These are phyloP conservation scores for Sycophila sp. DNA, from an alignment of 1,140 invertebrate genomes.

Conservation along the genomic window DNA sequence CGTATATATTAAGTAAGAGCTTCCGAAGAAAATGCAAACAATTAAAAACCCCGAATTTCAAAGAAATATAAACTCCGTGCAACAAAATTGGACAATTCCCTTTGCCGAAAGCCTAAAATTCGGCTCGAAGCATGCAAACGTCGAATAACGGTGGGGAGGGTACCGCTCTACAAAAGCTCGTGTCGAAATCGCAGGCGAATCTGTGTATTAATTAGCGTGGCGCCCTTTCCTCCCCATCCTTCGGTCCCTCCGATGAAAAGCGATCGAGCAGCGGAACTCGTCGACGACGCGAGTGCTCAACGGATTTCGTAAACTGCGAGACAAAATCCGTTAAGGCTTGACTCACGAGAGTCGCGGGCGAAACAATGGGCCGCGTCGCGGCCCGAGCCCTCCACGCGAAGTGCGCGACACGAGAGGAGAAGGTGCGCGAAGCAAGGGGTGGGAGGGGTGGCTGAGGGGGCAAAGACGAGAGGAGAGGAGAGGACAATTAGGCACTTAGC, in stretches of 20 bases:
- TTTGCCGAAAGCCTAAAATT: no score
- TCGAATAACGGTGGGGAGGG: no score
- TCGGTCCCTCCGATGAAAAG: slow-evolving; percentile 5
- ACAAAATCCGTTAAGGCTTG: slow-evolving; percentile 61
- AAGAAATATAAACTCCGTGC: no score
- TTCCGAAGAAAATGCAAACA: no score
- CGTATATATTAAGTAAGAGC: no score
- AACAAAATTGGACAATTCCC: no score
- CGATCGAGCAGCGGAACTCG: slow-evolving; percentile 43
- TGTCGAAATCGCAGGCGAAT: not conserved
- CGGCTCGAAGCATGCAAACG: no score
- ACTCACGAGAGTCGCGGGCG: slow-evolving; percentile 22
- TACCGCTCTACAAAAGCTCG: not conserved
- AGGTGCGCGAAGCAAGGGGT: slow-evolving; percentile 30
- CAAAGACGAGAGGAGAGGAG: slow-evolving; percentile 23
- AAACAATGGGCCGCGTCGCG: slow-evolving; percentile 38
- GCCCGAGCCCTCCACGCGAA: slow-evolving; percentile 44
- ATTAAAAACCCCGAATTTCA: no score
- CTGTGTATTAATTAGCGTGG: slow-evolving; percentile 15
- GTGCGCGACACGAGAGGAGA: slow-evolving; percentile 38
- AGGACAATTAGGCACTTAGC: slow-evolving; percentile 51
- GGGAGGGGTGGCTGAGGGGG: not conserved
- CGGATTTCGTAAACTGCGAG: slow-evolving; percentile 58
- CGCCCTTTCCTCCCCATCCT: not conserved
- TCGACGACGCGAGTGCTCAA: slow-evolving; percentile 47